Base-by-base conservation (phyloP, 2,797 vertebrate genomes). In the Pseudochirops cupreus region DNA sequence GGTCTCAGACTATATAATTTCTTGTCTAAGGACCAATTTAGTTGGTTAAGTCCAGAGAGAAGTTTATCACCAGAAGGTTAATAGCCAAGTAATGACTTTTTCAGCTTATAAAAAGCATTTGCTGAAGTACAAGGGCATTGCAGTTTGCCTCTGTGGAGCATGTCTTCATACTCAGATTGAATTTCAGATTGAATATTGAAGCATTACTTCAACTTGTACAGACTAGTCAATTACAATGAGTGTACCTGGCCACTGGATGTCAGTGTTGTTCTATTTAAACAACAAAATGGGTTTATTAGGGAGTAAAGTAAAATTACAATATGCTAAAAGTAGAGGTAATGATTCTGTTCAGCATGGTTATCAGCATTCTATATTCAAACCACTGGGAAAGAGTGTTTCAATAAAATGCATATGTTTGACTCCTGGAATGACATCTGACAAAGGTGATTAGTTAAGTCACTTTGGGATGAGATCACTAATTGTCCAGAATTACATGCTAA, bases 221-320 rank as follows among this genome's bases (percentile, higher is more conserved):
- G 53, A 87, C 74, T 52, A 39, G n/a, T 46, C 92, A 62, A 9
- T 54, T 97, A 95, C 93, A 96, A 82, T 97, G 54, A 95, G 52
- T 21, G 9, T 33, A 11, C 1, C 58, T 95, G 96, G 74, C 96
- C 98, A 97, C 97, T 95, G 92, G 97, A 94, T 97, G 97, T 96
- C 98, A 98, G 95, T 29, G 93, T 96, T 95, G 59, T 93, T 97
- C 96, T 91, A 97, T 39, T 24, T 92, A 94, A 53, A n/a, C 0
- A 92, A 92, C 33, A 1, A 56, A 46, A 50, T 46, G 0, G n/a
- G 26, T 90, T 90, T 89, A 56, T 94, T 53, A 89, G 29, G 31
- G 5, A 58, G 46, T 52, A 58, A 93, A 95, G 52, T 57, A 62
- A 67, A 96, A 90, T 28, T 0, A 1, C 39, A 29, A 0, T 90